Evolutionary conservation across 2,888 invertebrate species (phyloP).

Genomic region (Cremastobaeus sp.): DNA sequence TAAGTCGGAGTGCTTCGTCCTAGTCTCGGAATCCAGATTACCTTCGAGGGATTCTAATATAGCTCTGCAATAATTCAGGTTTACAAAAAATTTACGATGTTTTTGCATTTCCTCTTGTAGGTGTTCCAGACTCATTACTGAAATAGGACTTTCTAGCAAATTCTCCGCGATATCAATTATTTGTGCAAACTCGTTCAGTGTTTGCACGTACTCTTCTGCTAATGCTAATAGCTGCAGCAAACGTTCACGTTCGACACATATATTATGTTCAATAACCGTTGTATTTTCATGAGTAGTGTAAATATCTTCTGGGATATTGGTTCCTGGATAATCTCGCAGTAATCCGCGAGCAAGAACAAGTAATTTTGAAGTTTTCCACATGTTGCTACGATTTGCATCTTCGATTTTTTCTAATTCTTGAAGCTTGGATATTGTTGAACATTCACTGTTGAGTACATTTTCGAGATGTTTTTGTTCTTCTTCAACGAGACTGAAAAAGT

Average conservation of each 20-base stretch:
- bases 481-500: constrained; percentile 68
- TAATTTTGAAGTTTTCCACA: constrained; percentile 82
- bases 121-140: constrained; percentile 86
- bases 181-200: constrained; percentile 90
- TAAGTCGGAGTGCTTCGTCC: constrained; percentile 84
- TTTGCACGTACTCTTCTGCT: constrained; percentile 92
- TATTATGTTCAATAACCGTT: constrained; percentile 84
- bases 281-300: constrained; percentile 84
- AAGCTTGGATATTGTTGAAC: constrained; percentile 84
- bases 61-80: constrained; percentile 90
- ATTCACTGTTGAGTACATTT: constrained; percentile 82
- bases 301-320: constrained; percentile 84
- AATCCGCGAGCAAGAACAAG: constrained; percentile 83
- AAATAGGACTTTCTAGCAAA: constrained; percentile 87
- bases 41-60: constrained; percentile 91
- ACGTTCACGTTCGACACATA: constrained; percentile 86
- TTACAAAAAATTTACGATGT: constrained; percentile 92
- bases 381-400: constrained; percentile 82
- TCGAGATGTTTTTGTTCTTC: constrained; percentile 79
- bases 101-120: constrained; percentile 94
- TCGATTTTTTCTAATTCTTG: constrained; percentile 86
- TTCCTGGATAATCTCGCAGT: constrained; percentile 84
- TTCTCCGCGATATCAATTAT: constrained; percentile 91
- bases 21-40: constrained; percentile 89
- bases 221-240: constrained; percentile 86